These are phyloP conservation scores for Globia sparganii DNA, from an alignment of 2,888 invertebrate species.

Conservation along the genomic window DNA sequence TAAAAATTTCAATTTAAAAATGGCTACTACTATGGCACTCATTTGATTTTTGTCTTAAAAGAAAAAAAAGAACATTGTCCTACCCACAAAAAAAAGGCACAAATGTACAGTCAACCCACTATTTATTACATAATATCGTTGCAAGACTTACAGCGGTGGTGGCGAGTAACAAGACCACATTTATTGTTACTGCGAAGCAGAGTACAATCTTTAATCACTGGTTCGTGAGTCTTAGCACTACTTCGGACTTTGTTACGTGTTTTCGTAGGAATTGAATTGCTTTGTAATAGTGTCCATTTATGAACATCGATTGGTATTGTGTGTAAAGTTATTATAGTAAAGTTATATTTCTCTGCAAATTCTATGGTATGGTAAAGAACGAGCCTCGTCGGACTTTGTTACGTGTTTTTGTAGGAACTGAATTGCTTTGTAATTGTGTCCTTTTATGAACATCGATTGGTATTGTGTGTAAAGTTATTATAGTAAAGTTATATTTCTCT, in stretches of 20 bases:
- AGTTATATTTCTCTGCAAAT: neutral
- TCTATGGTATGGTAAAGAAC: neutral
- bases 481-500: too few species aligned
- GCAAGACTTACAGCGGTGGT: slow-evolving; percentile 34
- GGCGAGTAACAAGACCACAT: slow-evolving; percentile 54
- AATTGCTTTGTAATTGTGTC: slow-evolving; percentile 29
- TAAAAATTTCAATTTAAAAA: too few species aligned
- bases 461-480: neutral
- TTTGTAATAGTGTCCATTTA: slow-evolving; percentile 23
- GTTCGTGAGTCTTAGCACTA: slow-evolving; percentile 70
- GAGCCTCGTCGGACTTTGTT: slow-evolving; percentile 47
- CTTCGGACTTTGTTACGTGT: slow-evolving; percentile 66
- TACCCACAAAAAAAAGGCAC: neutral
- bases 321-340: neutral
- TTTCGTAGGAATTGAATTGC: slow-evolving; percentile 35
- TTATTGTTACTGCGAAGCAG: slow-evolving; percentile 61
- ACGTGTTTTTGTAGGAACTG: slow-evolving; percentile 61
- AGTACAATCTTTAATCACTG: slow-evolving; percentile 78
- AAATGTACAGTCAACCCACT: slow-evolving; percentile 21
- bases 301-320: neutral
- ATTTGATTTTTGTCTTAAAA: too few species aligned
- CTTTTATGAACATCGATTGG: neutral
- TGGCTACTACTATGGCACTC: too few species aligned
- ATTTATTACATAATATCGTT: slow-evolving; percentile 44
- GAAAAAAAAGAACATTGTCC: neutral